Percentiles rank a stretch among this genome's conserved stretches.
Conservation (phyloP, 2,888 invertebrate species). For the Ectemnius lituratus region DNA sequence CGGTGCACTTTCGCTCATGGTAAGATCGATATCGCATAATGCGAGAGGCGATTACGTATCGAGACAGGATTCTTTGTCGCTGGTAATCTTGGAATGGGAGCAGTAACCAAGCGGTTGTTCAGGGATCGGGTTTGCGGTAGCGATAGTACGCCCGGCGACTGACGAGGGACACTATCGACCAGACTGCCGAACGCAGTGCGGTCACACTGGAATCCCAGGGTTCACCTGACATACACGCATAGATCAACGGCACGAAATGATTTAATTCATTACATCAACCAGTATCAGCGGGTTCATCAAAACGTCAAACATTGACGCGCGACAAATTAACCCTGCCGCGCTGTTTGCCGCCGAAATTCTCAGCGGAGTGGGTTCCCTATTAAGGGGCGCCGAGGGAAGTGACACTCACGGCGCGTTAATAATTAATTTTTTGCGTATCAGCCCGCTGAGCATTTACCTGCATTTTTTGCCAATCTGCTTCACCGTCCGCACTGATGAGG, state of each 20-base stretch:
- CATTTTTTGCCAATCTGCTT: not conserved
- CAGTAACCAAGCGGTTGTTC: constrained; percentile 20
- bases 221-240: constrained; percentile 21
- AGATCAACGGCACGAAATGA: constrained; percentile 35
- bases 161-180: constrained; percentile 38
- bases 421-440: constrained; percentile 26
- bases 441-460: not conserved
- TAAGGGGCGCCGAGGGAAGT: not conserved
- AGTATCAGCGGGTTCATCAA: constrained; percentile 7
- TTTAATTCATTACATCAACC: constrained; percentile 38
- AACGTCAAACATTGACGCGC: constrained; percentile 25
- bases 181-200: constrained; percentile 50
- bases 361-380: not conserved
- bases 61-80: constrained; percentile 5
- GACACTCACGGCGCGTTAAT: constrained; percentile 4
- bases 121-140: constrained; percentile 50
- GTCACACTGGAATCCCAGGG: constrained; percentile 29
- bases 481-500: not conserved
- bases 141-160: constrained; percentile 55
- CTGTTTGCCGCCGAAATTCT: not conserved
- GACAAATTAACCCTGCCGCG: not conserved
- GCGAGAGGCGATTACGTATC: too few species aligned
- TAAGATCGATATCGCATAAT: too few species aligned
- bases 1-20: too few species aligned
- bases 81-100: constrained; percentile 23